Evolutionary conservation across 2,888 invertebrate species (phyloP), one percentile per base, ranked within the genome.

Genomic region (Atethmia centrago): DNA sequence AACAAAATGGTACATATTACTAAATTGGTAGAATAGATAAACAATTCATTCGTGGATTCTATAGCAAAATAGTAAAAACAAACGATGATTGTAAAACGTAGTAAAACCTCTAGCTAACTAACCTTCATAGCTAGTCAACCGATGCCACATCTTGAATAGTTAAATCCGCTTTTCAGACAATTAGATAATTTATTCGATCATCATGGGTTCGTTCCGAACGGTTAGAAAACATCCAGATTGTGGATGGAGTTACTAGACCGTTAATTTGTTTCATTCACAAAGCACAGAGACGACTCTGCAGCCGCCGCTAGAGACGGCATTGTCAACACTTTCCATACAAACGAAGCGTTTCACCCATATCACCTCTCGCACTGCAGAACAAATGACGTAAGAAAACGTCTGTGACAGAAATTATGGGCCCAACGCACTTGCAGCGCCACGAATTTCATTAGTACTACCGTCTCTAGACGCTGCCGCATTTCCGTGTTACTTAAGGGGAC

Each of bases 41-140:
- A 14, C 19, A 47, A 53, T 53, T 19, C 1, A 49, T 66, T 40
- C 36, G 16, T 12, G 12, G 40, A 49, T 56, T 51, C 1, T n/a
- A 10, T 16, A n/a, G 0, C 0, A 31, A 42, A 25, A 55, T 36
- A 40, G 10, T 62, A 63, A 70, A 63, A 75, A 70, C 12, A 36
- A 55, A 59, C 25, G 56, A 56, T 66, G 28, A 36, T 63, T 31
- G 67, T 67, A 45, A 36, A 67, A 36, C 21, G 55, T 72, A 64
- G 49, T 69, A 62, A 66, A 58, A 16, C 21, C 51, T 40, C 12
- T 42, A 61, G 40, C 58, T 51, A 61, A n/a, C 21, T 64, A 65
- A 55, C 78, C 78, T 80, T 80, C 80, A 49, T 19, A 47, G 58
- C 66, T 51, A 70, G 21, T 78, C 51, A 67, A 78, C 59, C 73